Evolutionary conservation across 2,888 invertebrate genomes (phyloP), one percentile per base, ranked within the genome.

Genomic region (Elegia similella): DNA sequence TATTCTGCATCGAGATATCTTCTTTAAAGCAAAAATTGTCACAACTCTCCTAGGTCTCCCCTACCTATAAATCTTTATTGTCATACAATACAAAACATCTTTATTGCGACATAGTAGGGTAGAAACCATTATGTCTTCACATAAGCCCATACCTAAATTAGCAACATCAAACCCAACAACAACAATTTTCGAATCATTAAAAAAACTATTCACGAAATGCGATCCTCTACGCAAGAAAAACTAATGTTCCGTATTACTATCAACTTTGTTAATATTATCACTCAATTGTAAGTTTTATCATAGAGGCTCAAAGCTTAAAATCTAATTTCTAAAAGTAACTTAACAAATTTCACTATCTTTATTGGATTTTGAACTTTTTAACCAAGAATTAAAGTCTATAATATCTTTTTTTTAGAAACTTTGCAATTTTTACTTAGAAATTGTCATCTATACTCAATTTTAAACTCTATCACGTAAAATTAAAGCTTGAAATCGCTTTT

Each of bases 121-220:
- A n/a, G 8, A 32, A 32, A 1, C 32, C 32, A 32, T 1, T 8
- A 0, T 38, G 8, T 38, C 38, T 12, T 38, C 38, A n/a, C 38
- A n/a, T n/a, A n/a, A n/a, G n/a, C 38, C 34, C n/a, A 38, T 38
- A 38, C 10, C 38, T 12, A 38, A 6, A 38, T 38, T 38, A 38
- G 8, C 38, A 12, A 12, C n/a, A 34, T 34, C 38, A n/a, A 38
- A 10, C 38, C 12, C 38, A 38, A 38, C 10, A 15, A 32, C 8
- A 23, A 48, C 12, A n/a, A 32, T 32, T 48, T 29, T 30, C 48
- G 16, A 15, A 48, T 32, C 48, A 48, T 48, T 48, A 48, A 30
- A n/a, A n/a, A n/a, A 48, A 6, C 13, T 48, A 30, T 48, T 13
- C 32, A 48, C 47, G 15, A 48, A 32, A 32, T 15, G 7, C 48